Base-by-base conservation (phyloP, 30 jellyfish, hydroid and myxozoan genomes). In the Rhopilema esculentum region DNA sequence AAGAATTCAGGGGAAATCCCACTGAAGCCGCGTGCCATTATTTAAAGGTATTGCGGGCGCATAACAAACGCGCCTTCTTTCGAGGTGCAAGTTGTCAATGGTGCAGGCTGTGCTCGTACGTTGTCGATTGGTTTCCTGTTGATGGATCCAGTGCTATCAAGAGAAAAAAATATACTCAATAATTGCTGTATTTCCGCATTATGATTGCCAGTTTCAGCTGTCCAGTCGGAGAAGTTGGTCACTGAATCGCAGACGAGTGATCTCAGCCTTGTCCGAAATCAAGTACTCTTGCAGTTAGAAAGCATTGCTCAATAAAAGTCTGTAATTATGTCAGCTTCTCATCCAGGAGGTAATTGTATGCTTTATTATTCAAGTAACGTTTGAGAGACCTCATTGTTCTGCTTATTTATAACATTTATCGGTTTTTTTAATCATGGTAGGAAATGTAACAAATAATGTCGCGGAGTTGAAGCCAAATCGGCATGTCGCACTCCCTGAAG, bases 1-100 rank as follows among this genome's bases (percentile, higher is more conserved):
- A n/a, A 1, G 4, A 12, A 9, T 74, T 12, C 4, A 53, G 68
- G 88, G 88, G 88, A 49, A 26, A 22, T 62, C 88, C 88, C 79
- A 51, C n/a, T 0, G 26, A 4, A 26, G 49, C 88, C 88, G 79
- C 88, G 63, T 75, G 28, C 49, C 78, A 23, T 2, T 23, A 22
- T 29, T 66, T 23, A 23, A 29, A n/a, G 77, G 57, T 40, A 40
- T 12, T 40, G 57, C 57, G 12, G 57, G 57, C 57, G 57, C 57
- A 40, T 12, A 40, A 12, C 40, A 73, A 66, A 40, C 49, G 70
- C 84, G 84, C 69, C 49, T 73, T 33, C 84, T 73, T 73, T 73
- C 64, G 84, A 63, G 73, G 8, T 63, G 17, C 4, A 19, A 19
- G 27, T 7, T 63, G 29, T 63, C 12, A 12, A 12, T 40, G 12